phyloP scores from a whole-genome alignment of 1,140 invertebrate genomes.

The Lasioglossum baleicum region DNA sequence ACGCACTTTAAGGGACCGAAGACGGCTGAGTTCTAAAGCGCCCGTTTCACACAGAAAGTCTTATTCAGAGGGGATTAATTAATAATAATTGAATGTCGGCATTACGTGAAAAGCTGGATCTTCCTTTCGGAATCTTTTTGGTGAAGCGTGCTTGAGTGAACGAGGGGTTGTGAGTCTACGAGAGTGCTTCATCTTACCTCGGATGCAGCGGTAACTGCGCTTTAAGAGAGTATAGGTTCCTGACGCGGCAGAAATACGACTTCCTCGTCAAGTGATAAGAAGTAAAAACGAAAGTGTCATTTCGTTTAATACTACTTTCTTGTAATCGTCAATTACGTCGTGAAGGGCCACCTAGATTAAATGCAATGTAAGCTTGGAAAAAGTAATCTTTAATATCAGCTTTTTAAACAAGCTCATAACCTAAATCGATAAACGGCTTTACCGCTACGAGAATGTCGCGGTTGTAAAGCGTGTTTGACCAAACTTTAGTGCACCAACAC shows the following conservation, averaged over 20 bases:
- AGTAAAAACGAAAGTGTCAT: not conserved
- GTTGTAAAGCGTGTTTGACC: no score
- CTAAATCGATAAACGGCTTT: no score
- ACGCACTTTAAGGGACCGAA: not conserved
- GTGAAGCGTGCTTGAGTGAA: constrained; percentile 11
- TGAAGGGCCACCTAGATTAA: no score
- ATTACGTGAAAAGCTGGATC: constrained; percentile 27
- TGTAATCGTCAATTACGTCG: not conserved
- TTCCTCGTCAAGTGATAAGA: not conserved
- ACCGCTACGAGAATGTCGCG: no score
- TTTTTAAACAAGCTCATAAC: no score
- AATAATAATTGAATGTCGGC: constrained; percentile 22
- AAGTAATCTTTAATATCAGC: no score
- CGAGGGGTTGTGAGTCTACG: constrained; percentile 3
- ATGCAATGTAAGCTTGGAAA: no score
- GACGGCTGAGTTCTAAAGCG: not conserved
- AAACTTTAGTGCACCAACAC: no score
- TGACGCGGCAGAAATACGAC: constrained; percentile 5
- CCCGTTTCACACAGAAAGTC: not conserved
- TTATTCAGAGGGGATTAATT: constrained; percentile 16
- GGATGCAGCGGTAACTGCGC: not conserved
- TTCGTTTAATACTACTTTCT: not conserved
- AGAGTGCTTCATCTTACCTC: constrained; percentile 8
- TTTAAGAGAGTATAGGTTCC: not conserved
- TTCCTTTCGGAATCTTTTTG: constrained; percentile 21